A percentile compares a stretch with the other conserved stretches of the same genome.
phyloP scores from a whole-genome alignment of 2,113 vertebrate species.

The Eolophus roseicapilla region DNA sequence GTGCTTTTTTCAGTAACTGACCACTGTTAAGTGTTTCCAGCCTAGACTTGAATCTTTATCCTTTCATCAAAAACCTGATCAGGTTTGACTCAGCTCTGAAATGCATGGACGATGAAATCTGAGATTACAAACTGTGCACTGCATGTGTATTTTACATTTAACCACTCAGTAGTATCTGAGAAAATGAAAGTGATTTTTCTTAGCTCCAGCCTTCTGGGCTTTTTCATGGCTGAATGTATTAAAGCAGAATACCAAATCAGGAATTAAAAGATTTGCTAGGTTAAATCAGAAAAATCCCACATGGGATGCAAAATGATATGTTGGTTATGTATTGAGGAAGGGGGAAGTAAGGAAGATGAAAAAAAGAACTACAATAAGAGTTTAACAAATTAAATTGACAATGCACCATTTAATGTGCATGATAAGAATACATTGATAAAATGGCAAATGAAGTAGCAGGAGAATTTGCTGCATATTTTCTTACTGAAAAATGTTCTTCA shows the following conservation, averaged over 20 bases:
- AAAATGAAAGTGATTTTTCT: constrained; percentile 61
- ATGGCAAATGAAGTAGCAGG: background rate
- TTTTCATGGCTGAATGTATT: background rate
- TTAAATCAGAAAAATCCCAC: constrained; percentile 22
- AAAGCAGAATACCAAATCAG: constrained; percentile 30
- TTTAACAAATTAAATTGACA: background rate
- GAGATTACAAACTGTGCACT: constrained; percentile 13
- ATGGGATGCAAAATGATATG: background rate
- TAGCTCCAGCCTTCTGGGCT: background rate
- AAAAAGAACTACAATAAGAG: background rate
- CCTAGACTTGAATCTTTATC: constrained; percentile 34
- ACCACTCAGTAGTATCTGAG: background rate
- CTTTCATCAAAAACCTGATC: constrained; percentile 25
- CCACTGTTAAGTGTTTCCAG: background rate
- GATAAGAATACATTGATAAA: background rate
- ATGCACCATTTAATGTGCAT: background rate
- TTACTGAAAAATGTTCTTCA: background rate
- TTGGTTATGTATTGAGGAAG: background rate
- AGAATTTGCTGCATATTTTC: background rate
- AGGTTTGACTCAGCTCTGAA: constrained; percentile 9
- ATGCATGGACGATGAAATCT: background rate
- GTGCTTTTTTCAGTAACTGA: background rate
- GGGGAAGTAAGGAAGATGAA: background rate
- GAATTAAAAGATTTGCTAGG: constrained; percentile 45
- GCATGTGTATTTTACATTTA: constrained; percentile 35